Percentiles rank a stretch among this genome's conserved stretches.
These are phyloP conservation scores for Neoaliturus tenellus DNA, from an alignment of 2,888 invertebrate genomes.

Conservation along the genomic window DNA sequence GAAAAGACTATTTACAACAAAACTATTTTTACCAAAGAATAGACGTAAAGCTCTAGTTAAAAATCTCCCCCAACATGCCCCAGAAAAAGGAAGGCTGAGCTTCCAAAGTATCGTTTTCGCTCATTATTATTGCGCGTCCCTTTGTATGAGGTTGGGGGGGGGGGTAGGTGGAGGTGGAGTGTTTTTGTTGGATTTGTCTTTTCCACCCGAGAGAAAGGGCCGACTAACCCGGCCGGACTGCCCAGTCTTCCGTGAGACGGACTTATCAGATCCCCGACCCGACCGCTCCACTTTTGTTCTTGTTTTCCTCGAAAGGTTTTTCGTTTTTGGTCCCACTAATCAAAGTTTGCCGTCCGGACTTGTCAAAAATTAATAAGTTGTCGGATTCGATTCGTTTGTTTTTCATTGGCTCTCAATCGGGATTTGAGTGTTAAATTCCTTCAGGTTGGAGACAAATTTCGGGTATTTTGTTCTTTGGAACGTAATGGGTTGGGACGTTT, in stretches of 20 bases:
- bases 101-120: conserved; percentile 20
- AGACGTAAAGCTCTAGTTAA: too few species aligned
- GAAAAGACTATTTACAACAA: too few species aligned
- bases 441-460: too few species aligned
- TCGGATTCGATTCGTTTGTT: not conserved
- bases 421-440: not conserved
- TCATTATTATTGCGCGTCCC: conserved; percentile 15
- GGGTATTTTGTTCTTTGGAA: too few species aligned
- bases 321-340: conserved; percentile 29
- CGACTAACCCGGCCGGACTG: conserved; percentile 11
- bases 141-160: not conserved
- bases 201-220: conserved; percentile 8
- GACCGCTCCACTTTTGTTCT: not conserved
- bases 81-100: not conserved
- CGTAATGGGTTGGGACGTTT: too few species aligned
- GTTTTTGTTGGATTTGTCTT: conserved; percentile 29
- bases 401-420: not conserved
- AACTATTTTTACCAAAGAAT: too few species aligned
- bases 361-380: conserved; percentile 31
- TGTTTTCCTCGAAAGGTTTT: conserved; percentile 19
- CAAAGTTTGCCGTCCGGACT: conserved; percentile 11
- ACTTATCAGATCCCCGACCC: conserved; percentile 5
- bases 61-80: too few species aligned
- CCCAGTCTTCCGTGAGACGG: conserved; percentile 26
- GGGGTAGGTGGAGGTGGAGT: not conserved